Evolutionary conservation across 2,888 invertebrate species (phyloP).

Genomic region (Periphyllus acericola): DNA sequence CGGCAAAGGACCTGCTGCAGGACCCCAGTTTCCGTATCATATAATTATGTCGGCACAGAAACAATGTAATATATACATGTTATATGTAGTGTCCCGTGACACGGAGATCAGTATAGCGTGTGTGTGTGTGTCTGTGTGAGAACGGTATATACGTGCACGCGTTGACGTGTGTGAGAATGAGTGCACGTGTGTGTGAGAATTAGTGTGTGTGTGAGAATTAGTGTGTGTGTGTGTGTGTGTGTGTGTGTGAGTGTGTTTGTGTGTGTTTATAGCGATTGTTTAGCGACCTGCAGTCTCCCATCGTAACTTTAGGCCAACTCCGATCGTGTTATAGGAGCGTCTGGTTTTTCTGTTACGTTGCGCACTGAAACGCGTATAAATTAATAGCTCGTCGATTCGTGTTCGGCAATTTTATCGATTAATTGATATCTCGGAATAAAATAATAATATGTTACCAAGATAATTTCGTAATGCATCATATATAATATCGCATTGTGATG

Average conservation of each 20-base stretch:
- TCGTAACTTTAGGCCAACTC: conserved; percentile 28
- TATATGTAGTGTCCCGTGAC: not conserved
- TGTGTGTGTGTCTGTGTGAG: no score
- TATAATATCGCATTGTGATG: not conserved
- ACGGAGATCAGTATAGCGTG: not conserved
- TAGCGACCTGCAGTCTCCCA: not conserved
- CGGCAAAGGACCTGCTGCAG: no score
- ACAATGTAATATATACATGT: no score
- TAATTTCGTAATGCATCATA: not conserved
- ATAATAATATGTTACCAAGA: conserved; percentile 43
- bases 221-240: not conserved
- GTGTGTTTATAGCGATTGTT: not conserved
- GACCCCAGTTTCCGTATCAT: no score
- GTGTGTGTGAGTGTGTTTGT: not conserved
- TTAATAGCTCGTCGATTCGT: not conserved
- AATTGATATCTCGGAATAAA: not conserved
- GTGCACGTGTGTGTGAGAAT: not conserved
- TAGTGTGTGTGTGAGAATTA: not conserved
- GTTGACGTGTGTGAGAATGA: not conserved
- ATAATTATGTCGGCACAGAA: no score
- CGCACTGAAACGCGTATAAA: not conserved
- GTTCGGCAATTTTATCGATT: not conserved
- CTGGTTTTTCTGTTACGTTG: conserved; percentile 10
- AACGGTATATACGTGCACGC: no score
- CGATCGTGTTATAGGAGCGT: conserved; percentile 15